Conservation (phyloP, 1,140 invertebrate species). For the Lasaia peninsularis region DNA sequence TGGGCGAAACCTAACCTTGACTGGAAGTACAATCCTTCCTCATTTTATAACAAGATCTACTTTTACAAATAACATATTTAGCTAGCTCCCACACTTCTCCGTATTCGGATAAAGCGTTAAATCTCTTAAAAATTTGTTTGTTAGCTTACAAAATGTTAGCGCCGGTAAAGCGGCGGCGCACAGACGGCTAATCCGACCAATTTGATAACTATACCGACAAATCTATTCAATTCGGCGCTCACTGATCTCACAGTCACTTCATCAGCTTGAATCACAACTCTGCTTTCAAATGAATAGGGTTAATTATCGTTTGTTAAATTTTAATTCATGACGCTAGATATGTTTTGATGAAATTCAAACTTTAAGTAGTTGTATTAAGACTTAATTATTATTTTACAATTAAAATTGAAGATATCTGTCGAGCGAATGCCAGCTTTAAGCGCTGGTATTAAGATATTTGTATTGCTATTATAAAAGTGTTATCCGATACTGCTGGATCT, state of each 20-base stretch:
- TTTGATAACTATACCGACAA: conserved; percentile 36
- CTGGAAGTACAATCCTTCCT: too few relatives aligned
- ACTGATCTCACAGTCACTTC: conserved; percentile 21
- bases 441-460: not conserved
- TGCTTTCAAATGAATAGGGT: conserved; percentile 12
- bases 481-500: conserved; percentile 33
- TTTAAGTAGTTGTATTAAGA: not conserved
- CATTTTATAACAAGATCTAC: too few relatives aligned
- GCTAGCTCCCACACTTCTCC: too few relatives aligned
- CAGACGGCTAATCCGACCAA: conserved; percentile 49
- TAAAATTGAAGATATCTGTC: not conserved
- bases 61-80: too few relatives aligned
- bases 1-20: too few relatives aligned
- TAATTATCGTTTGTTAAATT: not conserved
- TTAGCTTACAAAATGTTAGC: conserved; percentile 12
- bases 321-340: not conserved
- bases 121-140: not conserved
- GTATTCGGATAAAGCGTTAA: not conserved
- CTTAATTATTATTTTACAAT: conserved; percentile 5
- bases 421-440: not conserved
- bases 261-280: not conserved
- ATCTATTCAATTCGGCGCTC: conserved; percentile 41
- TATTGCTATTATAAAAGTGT: conserved; percentile 20
- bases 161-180: conserved; percentile 23
- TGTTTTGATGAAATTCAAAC: conserved; percentile 1